Evolutionary conservation across 2,113 vertebrate species (phyloP).

Genomic region (Centrocercus urophasianus): DNA sequence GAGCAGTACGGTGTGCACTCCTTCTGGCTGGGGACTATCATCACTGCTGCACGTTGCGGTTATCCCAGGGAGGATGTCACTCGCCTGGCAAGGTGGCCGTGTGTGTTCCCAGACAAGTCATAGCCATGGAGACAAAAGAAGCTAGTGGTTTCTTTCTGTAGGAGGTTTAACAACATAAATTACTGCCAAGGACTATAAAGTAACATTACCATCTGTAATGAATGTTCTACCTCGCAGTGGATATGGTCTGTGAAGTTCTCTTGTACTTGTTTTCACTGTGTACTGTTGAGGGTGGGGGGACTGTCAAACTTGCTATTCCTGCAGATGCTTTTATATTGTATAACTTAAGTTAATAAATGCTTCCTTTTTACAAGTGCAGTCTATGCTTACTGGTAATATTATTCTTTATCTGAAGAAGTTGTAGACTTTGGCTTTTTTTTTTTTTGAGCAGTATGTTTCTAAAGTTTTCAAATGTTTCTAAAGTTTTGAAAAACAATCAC

Average conservation of each 20-base stretch:
- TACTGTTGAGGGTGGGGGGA: not conserved
- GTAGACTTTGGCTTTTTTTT: not conserved
- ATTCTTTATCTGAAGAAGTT: not conserved
- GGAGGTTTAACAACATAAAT: not conserved
- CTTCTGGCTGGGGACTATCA: constrained; percentile 40
- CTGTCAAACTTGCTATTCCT: not conserved
- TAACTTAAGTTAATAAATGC: constrained; percentile 15
- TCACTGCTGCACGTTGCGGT: not conserved
- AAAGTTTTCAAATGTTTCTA: not conserved
- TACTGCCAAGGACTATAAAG: too few relatives aligned
- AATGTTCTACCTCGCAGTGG: not conserved
- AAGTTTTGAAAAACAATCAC: not conserved
- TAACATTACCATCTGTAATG: not conserved
- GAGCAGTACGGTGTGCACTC: constrained; percentile 6
- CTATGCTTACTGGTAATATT: not conserved
- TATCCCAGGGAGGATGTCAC: not conserved
- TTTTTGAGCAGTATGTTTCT: not conserved
- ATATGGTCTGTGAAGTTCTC: not conserved
- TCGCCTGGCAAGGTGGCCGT: constrained; percentile 46
- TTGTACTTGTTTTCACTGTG: not conserved
- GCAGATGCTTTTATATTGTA: not conserved
- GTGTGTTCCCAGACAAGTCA: not conserved
- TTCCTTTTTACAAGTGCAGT: not conserved
- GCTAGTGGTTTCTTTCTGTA: not conserved
- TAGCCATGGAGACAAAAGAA: not conserved